Conservation (phyloP, 2,888 invertebrate species). For the Hirtodrosophila confusa region DNA sequence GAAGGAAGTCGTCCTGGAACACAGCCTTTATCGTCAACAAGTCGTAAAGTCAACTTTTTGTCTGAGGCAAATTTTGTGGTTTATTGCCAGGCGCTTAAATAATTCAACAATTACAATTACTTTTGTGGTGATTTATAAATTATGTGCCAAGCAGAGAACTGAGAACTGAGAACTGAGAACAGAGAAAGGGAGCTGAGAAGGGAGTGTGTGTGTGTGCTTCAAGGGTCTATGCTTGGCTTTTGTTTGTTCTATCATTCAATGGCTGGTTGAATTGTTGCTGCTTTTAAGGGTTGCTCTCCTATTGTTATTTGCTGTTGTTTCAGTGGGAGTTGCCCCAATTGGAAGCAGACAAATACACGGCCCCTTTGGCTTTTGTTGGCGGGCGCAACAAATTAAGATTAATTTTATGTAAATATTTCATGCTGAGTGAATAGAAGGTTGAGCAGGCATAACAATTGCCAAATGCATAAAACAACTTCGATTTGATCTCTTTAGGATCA, state of each 20-base stretch:
- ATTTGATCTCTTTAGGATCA: constrained; percentile 45
- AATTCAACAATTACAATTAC: constrained; percentile 74
- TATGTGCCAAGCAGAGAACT: constrained; percentile 37
- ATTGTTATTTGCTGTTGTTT: constrained; percentile 27
- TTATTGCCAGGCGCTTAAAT: constrained; percentile 64
- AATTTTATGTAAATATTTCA: constrained; percentile 67
- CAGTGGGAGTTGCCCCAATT: constrained; percentile 3
- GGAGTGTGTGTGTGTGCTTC: constrained; percentile 1
- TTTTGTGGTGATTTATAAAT: constrained; percentile 70
- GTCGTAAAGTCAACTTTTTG: constrained; percentile 53
- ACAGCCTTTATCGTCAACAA: constrained; percentile 49
- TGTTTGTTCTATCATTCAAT: constrained; percentile 47
- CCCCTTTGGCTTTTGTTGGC: constrained; percentile 31
- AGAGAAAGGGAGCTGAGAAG: too few relatives aligned
- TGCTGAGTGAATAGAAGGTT: constrained; percentile 27
- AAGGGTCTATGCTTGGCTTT: constrained; percentile 13
- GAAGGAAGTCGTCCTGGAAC: constrained; percentile 23
- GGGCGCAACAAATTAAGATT: constrained; percentile 57
- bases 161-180: too few relatives aligned
- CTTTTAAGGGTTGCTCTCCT: constrained; percentile 51
- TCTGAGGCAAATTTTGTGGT: constrained; percentile 56
- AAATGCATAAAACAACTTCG: constrained; percentile 51
- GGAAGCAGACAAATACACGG: constrained; percentile 28
- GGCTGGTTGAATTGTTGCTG: constrained; percentile 25
- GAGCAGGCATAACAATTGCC: constrained; percentile 23